Conservation (phyloP, 2,888 invertebrate species). For the Microchrysa polita region DNA sequence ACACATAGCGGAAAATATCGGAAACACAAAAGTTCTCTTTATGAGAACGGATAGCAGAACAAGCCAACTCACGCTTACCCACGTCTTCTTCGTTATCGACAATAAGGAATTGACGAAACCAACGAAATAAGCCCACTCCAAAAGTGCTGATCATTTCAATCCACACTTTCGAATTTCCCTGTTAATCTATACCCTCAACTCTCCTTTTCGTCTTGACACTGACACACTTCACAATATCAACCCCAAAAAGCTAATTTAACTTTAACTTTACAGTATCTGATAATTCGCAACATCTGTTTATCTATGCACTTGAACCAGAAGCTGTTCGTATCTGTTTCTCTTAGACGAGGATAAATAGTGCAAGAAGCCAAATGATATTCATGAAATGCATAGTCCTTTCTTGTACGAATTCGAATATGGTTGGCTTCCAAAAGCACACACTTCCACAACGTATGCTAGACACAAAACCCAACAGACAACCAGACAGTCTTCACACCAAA, state of each 20-base stretch:
- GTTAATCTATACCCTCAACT: neutral
- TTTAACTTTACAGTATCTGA: conserved; percentile 27
- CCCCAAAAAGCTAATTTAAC: conserved; percentile 13
- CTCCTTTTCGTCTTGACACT: too few species aligned
- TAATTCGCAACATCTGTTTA: conserved; percentile 33
- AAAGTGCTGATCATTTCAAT: too few species aligned
- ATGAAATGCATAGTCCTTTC: neutral
- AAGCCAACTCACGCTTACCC: too few species aligned
- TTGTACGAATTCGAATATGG: too few species aligned
- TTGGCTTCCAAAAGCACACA: neutral
- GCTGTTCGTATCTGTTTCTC: neutral
- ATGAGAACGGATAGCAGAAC: too few species aligned
- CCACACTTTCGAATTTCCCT: neutral
- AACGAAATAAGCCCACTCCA: neutral
- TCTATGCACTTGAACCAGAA: conserved; percentile 2
- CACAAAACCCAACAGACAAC: neutral
- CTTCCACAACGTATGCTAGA: too few species aligned
- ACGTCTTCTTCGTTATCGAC: too few species aligned
- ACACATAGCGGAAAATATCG: too few species aligned
- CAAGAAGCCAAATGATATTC: conserved; percentile 5
- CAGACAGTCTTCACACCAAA: neutral
- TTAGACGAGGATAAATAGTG: neutral
- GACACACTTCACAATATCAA: neutral
- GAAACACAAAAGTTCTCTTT: too few species aligned
- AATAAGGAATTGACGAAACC: too few species aligned